These are phyloP conservation scores for Grantiella picta DNA, from an alignment of 2,113 vertebrate species.

Conservation along the genomic window DNA sequence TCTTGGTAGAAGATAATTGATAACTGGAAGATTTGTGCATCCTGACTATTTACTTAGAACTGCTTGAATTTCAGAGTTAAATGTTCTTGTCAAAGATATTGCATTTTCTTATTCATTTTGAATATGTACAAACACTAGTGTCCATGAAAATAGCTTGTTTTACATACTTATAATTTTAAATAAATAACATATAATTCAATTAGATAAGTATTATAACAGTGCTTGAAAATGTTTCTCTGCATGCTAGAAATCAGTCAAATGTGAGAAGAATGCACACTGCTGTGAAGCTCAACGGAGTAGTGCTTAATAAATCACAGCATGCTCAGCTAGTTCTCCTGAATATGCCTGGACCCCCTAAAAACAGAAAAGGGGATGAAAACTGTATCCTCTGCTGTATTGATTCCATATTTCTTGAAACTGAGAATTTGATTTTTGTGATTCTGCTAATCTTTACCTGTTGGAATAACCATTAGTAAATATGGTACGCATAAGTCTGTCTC, in stretches of 20 bases:
- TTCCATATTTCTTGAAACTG: not conserved
- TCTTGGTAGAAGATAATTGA: not conserved
- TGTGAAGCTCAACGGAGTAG: slow-evolving; percentile 90
- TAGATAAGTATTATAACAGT: not conserved
- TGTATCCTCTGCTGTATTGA: slow-evolving; percentile 83
- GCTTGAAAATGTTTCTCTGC: not conserved
- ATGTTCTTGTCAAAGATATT: not conserved
- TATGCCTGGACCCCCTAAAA: slow-evolving; percentile 93
- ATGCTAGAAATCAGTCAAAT: slow-evolving; percentile 89
- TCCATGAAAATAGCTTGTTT: not conserved
- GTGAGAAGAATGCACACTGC: slow-evolving; percentile 97
- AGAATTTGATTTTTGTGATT: not conserved
- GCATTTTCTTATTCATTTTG: not conserved
- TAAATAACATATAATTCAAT: not conserved
- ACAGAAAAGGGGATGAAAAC: slow-evolving; percentile 91
- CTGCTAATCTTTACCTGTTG: not conserved
- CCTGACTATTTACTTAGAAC: not conserved
- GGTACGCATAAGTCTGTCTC: not conserved
- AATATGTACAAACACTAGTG: not conserved
- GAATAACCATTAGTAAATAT: not conserved
- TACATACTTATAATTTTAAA: not conserved
- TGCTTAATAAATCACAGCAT: slow-evolving; percentile 88
- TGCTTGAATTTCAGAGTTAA: not conserved
- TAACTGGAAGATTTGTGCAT: not conserved
- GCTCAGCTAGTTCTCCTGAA: slow-evolving; percentile 94